Evolutionary conservation across 2,113 vertebrate species (phyloP), one percentile per base, ranked within the genome.

Genomic region (Dendrocopos noguchii): DNA sequence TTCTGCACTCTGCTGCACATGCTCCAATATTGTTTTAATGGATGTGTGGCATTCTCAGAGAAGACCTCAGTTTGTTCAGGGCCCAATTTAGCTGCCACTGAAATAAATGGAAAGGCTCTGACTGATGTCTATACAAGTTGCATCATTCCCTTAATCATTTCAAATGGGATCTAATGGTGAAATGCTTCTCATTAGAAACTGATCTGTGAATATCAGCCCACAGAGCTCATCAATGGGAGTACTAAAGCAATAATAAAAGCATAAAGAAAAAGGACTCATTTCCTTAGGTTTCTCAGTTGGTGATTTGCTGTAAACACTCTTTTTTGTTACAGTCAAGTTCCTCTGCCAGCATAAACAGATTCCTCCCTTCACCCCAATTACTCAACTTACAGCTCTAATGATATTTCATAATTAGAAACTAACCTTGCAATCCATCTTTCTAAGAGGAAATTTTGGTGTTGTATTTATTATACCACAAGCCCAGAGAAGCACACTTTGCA

Each of bases 121-220:
- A 82, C 46, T 77, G 52, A 39, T 77, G 42, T 57, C 36, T 83
- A 19, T 81, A 44, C 2, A 6, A 82, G 74, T 80, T 60, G n/a
- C 24, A 84, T 87, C 56, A 87, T 74, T 63, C 27, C 29, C 36
- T 83, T 74, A 80, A 91, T 63, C 52, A 80, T 78, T 94, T 91
- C n/a, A 75, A 22, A 90, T 31, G 31, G 15, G 31, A 85, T 28
- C 44, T 82, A 89, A 60, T 29, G 15, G 28, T 87, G 72, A 91
- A 71, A 89, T 83, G 7, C 25, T 70, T 87, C 64, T 74, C 24
- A 52, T 66, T 70, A 66, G 14, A 56, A 78, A 85, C 6, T 29
- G 15, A 44, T 27, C 8, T 34, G 52, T 64, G 65, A 94, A 53
- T 64, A 72, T 60, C 4, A 70, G 19, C 27, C 20, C 67, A 24